Percentiles rank a stretch among this genome's conserved stretches.
phyloP scores from a whole-genome alignment of 2,113 vertebrate species.

The Rhynchomys soricoides region DNA sequence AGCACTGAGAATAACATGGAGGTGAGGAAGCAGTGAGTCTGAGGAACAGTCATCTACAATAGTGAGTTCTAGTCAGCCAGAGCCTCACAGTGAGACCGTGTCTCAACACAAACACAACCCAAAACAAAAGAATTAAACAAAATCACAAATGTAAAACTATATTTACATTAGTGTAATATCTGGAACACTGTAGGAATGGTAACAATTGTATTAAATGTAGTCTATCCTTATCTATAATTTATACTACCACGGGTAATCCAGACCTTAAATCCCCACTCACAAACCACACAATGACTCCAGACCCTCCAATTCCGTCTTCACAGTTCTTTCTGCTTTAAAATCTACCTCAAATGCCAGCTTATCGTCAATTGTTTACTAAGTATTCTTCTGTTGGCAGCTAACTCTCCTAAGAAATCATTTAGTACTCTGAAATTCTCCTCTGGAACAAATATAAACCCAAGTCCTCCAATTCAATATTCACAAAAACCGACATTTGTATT shows the following conservation, averaged over 20 bases:
- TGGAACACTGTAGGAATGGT: not conserved
- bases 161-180: not conserved
- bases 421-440: conserved; percentile 26
- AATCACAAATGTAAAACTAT: not conserved
- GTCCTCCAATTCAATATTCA: not conserved
- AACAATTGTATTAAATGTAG: not conserved
- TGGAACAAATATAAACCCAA: not conserved
- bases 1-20: not conserved
- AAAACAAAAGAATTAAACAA: not conserved
- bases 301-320: not conserved
- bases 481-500: not conserved
- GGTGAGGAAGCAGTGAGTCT: not conserved
- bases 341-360: not conserved
- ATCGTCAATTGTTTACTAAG: conserved; percentile 2
- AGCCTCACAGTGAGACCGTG: not conserved
- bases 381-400: not conserved
- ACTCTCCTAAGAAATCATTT: not conserved
- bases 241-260: not conserved
- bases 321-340: not conserved
- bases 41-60: not conserved
- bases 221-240: not conserved
- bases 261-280: not conserved
- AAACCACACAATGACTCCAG: not conserved
- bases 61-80: not conserved
- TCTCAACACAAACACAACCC: not conserved